Conservation (phyloP, 1,140 invertebrate genomes). For the Drosophila takahashii region DNA sequence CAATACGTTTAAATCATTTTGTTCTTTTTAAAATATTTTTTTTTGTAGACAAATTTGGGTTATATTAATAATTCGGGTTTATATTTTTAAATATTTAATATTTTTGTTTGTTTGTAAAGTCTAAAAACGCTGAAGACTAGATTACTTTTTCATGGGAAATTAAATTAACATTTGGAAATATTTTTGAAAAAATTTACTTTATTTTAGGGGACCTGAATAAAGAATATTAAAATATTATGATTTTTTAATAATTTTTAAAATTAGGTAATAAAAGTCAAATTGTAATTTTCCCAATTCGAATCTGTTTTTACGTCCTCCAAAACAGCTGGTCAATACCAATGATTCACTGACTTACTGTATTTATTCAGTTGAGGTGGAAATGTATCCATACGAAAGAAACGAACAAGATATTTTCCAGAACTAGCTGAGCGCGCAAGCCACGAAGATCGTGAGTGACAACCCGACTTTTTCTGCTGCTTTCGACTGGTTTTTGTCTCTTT, state of each 20-base stretch:
- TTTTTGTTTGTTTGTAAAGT: no score
- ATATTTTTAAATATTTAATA: no score
- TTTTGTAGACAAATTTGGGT: no score
- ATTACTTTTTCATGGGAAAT: no score
- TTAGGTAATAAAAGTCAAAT: no score
- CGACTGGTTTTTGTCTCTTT: slow-evolving; percentile 56
- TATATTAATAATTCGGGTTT: no score
- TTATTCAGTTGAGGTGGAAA: slow-evolving; percentile 14
- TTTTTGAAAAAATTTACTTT: not conserved
- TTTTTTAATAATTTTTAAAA: no score
- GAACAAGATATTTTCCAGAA: slow-evolving; percentile 18
- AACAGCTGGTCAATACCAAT: slow-evolving; percentile 28
- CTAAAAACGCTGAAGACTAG: no score
- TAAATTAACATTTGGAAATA: not conserved
- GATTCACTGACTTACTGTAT: slow-evolving; percentile 2
- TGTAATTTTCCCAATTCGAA: no score
- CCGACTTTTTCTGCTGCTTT: slow-evolving; percentile 35
- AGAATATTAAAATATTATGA: no score
- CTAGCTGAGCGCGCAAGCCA: slow-evolving; percentile 15
- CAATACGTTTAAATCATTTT: no score
- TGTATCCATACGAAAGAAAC: not conserved
- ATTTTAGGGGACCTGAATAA: not conserved
- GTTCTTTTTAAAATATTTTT: no score
- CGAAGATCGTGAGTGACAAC: slow-evolving; percentile 45
- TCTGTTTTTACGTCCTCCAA: not conserved